Conservation (phyloP, 1,140 invertebrate genomes). For the Meloidogyne floridensis region DNA sequence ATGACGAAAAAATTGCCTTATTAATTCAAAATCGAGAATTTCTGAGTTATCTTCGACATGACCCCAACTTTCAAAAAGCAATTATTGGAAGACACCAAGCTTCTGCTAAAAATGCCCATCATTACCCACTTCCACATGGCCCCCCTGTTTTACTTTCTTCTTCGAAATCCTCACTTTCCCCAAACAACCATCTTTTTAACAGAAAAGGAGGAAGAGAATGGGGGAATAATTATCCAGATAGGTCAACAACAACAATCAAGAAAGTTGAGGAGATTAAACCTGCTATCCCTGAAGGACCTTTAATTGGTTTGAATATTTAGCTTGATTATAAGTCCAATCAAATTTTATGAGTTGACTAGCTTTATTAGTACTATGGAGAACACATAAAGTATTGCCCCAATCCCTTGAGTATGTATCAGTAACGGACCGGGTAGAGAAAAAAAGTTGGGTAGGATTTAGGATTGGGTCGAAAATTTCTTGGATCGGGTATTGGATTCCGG, state of each 20-base stretch:
- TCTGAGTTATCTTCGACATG: constrained; percentile 43
- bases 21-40: constrained; percentile 56
- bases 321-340: no score
- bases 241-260: not conserved
- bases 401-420: no score
- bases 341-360: no score
- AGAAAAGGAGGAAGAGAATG: not conserved
- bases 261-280: not conserved
- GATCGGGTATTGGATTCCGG: no score
- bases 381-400: no score
- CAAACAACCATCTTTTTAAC: constrained; percentile 1
- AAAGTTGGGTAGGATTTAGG: no score
- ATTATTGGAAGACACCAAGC: not conserved
- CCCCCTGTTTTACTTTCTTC: constrained; percentile 19
- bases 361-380: no score
- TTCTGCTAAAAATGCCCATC: not conserved
- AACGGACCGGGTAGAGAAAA: no score
- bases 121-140: not conserved
- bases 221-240: no score
- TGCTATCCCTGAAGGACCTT: constrained; percentile 27
- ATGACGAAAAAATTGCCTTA: constrained; percentile 57
- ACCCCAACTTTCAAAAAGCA: constrained; percentile 42
- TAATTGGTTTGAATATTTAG: constrained; percentile 14
- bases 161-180: constrained; percentile 10
- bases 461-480: no score